phyloP scores from a whole-genome alignment of 2,797 vertebrate species.

The Rallus crepitans region DNA sequence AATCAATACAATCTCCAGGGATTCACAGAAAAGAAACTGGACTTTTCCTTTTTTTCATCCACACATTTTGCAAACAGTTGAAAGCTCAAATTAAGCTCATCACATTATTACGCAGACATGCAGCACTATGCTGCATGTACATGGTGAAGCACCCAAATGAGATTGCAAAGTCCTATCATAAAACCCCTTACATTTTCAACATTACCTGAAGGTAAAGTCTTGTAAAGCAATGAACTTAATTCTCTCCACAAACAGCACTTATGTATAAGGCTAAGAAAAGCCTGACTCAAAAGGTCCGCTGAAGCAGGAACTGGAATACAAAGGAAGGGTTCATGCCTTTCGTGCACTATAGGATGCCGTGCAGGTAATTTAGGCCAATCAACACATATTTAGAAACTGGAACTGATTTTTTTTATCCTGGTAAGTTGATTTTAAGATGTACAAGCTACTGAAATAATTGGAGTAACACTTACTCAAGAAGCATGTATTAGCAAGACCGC shows the following conservation, averaged over 20 bases:
- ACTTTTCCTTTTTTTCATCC: neutral
- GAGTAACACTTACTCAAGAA: neutral
- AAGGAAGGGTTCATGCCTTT: neutral
- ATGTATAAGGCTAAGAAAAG: neutral
- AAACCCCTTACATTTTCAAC: neutral
- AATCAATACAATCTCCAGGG: neutral
- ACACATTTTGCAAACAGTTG: neutral
- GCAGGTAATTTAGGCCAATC: neutral
- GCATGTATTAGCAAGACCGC: neutral
- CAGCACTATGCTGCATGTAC: neutral
- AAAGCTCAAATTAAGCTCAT: neutral
- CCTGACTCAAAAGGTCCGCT: neutral
- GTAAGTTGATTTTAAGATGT: neutral
- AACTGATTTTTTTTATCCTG: neutral
- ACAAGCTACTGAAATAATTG: neutral
- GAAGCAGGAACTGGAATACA: neutral
- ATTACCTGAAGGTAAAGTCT: neutral
- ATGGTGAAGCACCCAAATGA: neutral
- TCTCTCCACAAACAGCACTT: neutral
- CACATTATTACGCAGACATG: neutral
- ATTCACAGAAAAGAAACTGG: neutral
- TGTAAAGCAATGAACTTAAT: neutral
- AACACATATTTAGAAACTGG: neutral
- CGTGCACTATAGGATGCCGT: neutral
- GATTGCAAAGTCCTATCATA: neutral